Evolutionary conservation across 2,113 vertebrate genomes (phyloP).

Genomic region (Isichthys henryi): DNA sequence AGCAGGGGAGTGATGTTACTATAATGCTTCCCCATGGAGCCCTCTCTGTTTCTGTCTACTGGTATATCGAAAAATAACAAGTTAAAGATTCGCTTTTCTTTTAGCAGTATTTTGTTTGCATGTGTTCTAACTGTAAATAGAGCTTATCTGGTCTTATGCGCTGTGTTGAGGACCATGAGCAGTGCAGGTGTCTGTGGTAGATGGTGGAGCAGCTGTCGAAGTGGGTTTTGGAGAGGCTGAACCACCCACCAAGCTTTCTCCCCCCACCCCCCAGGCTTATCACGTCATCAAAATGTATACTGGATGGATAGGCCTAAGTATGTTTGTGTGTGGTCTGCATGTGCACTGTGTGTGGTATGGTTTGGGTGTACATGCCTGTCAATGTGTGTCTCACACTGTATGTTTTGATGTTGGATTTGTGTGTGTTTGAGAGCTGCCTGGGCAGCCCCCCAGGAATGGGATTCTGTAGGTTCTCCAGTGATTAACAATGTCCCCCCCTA

Average conservation of each 20-base stretch:
- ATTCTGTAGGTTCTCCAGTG: background rate
- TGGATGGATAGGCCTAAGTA: background rate
- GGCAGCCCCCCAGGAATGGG: background rate
- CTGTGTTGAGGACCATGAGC: background rate
- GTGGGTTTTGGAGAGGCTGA: background rate
- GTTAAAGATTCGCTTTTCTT: background rate
- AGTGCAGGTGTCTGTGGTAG: background rate
- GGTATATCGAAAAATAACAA: background rate
- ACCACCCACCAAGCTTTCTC: background rate
- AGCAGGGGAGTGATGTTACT: background rate
- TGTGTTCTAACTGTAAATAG: background rate
- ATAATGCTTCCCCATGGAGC: background rate
- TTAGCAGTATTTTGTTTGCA: background rate
- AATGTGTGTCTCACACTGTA: background rate
- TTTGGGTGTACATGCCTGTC: background rate
- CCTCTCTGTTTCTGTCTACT: background rate
- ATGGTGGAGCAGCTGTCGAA: background rate
- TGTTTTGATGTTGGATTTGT: background rate
- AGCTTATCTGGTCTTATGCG: background rate
- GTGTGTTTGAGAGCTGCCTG: background rate
- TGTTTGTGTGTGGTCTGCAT: background rate
- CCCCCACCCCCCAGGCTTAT: background rate
- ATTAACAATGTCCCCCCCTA: background rate
- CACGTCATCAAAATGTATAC: background rate
- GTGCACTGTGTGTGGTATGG: background rate